phyloP scores from a whole-genome alignment of 2,888 invertebrate genomes.

The Elmis aenea region DNA sequence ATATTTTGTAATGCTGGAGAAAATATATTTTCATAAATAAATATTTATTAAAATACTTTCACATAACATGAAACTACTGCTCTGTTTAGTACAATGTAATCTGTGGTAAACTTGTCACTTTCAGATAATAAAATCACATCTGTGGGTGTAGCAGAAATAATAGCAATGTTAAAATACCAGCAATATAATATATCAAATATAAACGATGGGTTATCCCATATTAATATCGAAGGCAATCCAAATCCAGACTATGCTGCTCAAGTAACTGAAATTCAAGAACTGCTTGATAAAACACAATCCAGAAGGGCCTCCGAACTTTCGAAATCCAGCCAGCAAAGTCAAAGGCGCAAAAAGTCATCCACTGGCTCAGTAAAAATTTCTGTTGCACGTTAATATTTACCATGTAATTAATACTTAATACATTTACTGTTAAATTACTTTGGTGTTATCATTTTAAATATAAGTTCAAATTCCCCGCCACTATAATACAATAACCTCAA shows the following conservation, averaged over 20 bases:
- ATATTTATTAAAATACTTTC: too few relatives aligned
- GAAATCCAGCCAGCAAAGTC: constrained; percentile 1
- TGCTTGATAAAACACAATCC: constrained; percentile 4
- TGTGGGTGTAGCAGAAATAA: constrained; percentile 24
- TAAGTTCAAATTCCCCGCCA: too few relatives aligned
- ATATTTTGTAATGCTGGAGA: too few relatives aligned
- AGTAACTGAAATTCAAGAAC: constrained; percentile 10
- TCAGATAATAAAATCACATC: constrained; percentile 33
- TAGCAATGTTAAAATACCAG: constrained; percentile 33
- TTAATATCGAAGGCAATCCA: constrained; percentile 26
- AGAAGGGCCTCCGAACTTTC: constrained; percentile 3
- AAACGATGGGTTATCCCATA: constrained; percentile 20
- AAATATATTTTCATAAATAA: too few relatives aligned
- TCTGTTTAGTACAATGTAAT: not conserved
- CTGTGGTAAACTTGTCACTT: constrained; percentile 2
- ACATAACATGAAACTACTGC: too few relatives aligned
- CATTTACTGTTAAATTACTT: too few relatives aligned
- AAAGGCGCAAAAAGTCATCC: constrained; percentile 7
- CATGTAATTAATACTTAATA: too few relatives aligned
- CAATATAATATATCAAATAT: constrained; percentile 2
- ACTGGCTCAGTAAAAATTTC: too few relatives aligned
- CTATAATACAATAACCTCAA: too few relatives aligned
- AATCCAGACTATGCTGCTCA: constrained; percentile 6
- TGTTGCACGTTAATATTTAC: too few relatives aligned
- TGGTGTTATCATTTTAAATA: too few relatives aligned